phyloP scores from a whole-genome alignment of 1,140 invertebrate genomes.

The Drosophila murphyi region DNA sequence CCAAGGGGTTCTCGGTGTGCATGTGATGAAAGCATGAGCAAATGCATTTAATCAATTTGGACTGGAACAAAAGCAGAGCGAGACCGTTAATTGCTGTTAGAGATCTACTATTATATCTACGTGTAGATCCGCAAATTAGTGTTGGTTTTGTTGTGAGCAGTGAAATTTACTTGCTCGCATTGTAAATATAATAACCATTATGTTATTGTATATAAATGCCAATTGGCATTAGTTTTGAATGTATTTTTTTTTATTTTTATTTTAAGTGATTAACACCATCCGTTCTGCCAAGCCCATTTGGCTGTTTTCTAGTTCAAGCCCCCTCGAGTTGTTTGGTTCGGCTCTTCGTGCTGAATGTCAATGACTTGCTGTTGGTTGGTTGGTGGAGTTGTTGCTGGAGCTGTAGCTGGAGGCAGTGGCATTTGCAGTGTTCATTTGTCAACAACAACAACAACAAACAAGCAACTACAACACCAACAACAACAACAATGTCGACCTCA shows the following conservation, averaged over 20 bases:
- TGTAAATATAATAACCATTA: slow-evolving; percentile 9
- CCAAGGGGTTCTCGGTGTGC: slow-evolving; percentile 14
- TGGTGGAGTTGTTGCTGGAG: slow-evolving; percentile 35
- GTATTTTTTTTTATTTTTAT: slow-evolving; percentile 8
- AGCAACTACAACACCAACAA: slow-evolving; percentile 16
- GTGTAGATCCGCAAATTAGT: slow-evolving; percentile 53
- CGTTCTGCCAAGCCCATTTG: slow-evolving; percentile 50
- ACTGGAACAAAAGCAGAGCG: slow-evolving; percentile 54
- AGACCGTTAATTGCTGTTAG: slow-evolving; percentile 49
- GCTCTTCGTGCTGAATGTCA: slow-evolving; percentile 61
- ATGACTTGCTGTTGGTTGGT: slow-evolving; percentile 57
- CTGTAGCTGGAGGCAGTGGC: slow-evolving; percentile 41
- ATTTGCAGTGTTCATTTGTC: slow-evolving; percentile 74
- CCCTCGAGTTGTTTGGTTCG: slow-evolving; percentile 22
- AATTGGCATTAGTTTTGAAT: slow-evolving; percentile 21
- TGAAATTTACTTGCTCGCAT: slow-evolving; percentile 47
- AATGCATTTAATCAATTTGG: slow-evolving; percentile 65
- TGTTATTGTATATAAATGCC: slow-evolving; percentile 35
- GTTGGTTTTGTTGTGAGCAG: slow-evolving; percentile 41
- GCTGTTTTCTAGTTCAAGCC: slow-evolving; percentile 70
- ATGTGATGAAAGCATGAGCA: slow-evolving; percentile 66
- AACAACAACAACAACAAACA: slow-evolving; percentile 43
- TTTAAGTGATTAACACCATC: slow-evolving; percentile 62
- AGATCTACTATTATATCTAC: slow-evolving; percentile 26
- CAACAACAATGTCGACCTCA: slow-evolving; percentile 62